Evolutionary conservation across 2,888 invertebrate genomes (phyloP).

Genomic region (Calameuta idolon): DNA sequence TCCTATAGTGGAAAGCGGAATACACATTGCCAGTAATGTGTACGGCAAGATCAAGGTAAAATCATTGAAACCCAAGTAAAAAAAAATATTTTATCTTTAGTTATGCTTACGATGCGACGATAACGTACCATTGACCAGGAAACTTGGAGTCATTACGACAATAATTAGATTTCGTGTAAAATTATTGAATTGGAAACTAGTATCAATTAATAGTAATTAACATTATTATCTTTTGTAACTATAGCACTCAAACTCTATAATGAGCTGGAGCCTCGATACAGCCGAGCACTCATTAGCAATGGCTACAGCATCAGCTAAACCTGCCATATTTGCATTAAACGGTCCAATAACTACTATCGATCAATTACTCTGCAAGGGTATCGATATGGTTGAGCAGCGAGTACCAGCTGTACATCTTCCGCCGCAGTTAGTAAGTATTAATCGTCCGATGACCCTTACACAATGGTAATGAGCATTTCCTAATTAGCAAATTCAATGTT

Average conservation of each 20-base stretch:
- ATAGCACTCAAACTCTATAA: slow-evolving; percentile 77
- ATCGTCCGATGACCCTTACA: neutral
- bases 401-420: slow-evolving; percentile 87
- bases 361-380: slow-evolving; percentile 82
- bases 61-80: too few relatives aligned
- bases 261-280: slow-evolving; percentile 81
- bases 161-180: neutral
- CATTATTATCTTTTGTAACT: neutral
- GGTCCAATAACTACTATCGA: slow-evolving; percentile 80
- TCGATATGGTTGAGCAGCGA: slow-evolving; percentile 86
- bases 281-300: slow-evolving; percentile 81
- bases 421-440: slow-evolving; percentile 80
- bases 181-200: neutral
- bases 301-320: slow-evolving; percentile 80
- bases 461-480: neutral
- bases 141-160: neutral
- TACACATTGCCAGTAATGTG: slow-evolving; percentile 79
- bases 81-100: neutral
- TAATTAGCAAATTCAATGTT: neutral
- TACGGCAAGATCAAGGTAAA: slow-evolving; percentile 83
- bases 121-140: neutral
- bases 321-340: slow-evolving; percentile 75
- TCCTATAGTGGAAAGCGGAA: slow-evolving; percentile 85
- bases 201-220: neutral
- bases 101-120: neutral